These are phyloP conservation scores for Drosophila baimaii DNA, from an alignment of 1,140 invertebrate genomes.

Conservation along the genomic window DNA sequence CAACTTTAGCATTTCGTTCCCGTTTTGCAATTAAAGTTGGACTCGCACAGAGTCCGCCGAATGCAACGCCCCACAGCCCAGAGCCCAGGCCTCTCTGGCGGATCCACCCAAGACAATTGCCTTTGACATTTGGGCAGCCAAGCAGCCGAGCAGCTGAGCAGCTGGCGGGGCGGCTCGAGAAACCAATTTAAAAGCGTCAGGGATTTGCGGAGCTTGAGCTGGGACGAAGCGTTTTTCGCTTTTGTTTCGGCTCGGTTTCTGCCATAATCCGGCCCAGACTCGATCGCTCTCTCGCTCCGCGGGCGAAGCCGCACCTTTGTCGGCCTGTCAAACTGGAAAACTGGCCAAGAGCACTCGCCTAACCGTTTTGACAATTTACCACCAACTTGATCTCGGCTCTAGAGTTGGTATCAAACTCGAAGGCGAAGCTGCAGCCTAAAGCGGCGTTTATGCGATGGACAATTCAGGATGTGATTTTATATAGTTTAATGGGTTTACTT, in stretches of 20 bases:
- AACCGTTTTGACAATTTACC: slow-evolving; percentile 79
- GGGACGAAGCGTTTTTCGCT: slow-evolving; percentile 19
- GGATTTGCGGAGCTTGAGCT: slow-evolving; percentile 35
- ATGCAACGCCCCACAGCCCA: slow-evolving; percentile 42
- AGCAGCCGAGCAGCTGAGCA: neutral
- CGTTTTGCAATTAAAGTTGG: slow-evolving; percentile 68
- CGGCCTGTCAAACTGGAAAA: slow-evolving; percentile 78
- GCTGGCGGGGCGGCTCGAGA: slow-evolving; percentile 13
- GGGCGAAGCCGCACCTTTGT: slow-evolving; percentile 70
- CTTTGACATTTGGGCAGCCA: slow-evolving; percentile 75
- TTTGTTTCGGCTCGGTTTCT: slow-evolving; percentile 53
- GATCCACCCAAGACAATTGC: slow-evolving; percentile 75
- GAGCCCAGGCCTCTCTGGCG: slow-evolving; percentile 42
- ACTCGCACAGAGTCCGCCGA: slow-evolving; percentile 26
- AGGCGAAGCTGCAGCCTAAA: slow-evolving; percentile 2
- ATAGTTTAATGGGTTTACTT: neutral
- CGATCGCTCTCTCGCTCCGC: slow-evolving; percentile 38
- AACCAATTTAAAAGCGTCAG: slow-evolving; percentile 63
- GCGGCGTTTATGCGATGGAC: slow-evolving; percentile 1
- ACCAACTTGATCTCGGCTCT: slow-evolving; percentile 37
- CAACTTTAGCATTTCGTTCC: slow-evolving; percentile 76
- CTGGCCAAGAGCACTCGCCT: slow-evolving; percentile 61
- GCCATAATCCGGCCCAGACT: slow-evolving; percentile 60
- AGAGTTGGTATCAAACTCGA: slow-evolving; percentile 18
- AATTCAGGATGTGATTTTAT: neutral